Base-by-base conservation (phyloP, 2,113 vertebrate genomes). In the Shinisaurus crocodilurus region DNA sequence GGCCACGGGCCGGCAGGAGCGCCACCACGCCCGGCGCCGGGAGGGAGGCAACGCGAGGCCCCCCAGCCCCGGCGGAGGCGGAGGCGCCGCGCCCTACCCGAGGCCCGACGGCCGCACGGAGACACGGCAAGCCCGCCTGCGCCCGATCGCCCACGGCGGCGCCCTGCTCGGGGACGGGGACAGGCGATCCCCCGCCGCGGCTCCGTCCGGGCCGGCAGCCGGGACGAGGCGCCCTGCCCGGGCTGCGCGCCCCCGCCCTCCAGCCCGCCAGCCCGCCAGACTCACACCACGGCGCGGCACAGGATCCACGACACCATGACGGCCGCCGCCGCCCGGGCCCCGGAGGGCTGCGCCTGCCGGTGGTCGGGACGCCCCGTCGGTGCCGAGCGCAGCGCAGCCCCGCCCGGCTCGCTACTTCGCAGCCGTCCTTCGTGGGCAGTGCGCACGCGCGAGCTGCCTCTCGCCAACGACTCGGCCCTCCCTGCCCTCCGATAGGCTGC, bases 251-350 rank as follows among this genome's bases (percentile, higher is more conserved):
- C 40, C 75, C 75, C 5, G 74, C 34, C n/a, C 12, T n/a, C 72
- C 6, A 1, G 6, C 20, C 23, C 15, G 9, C 45, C 29, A 1
- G 0, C 5, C 27, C 15, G 16, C 10, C 45, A 6, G 32, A 90
- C 88, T 90, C 82, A 90, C 88, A 37, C 72, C 72, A 90, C 82
- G 43, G 23, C 54, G 43, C 88, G 74, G 82, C 82, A 77, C 4
- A 90, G 43, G 57, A 67, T 29, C 82, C 82, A 77, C 40, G 77
- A 88, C 5, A 82, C 45, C 87, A 72, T 82, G 45, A 65, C 25
- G 34, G 32, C 20, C 27, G 13, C 57, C n/a, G 37, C 34, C 37
- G 25, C 4, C 69, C 3, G 34, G 23, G 69, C 85, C 65, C 29
- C 25, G 6, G 69, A 29, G 5, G 57, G 48, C 16, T 4, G 10